Conservation (phyloP, 2,888 invertebrate genomes). For the Andrena hattorfiana region DNA sequence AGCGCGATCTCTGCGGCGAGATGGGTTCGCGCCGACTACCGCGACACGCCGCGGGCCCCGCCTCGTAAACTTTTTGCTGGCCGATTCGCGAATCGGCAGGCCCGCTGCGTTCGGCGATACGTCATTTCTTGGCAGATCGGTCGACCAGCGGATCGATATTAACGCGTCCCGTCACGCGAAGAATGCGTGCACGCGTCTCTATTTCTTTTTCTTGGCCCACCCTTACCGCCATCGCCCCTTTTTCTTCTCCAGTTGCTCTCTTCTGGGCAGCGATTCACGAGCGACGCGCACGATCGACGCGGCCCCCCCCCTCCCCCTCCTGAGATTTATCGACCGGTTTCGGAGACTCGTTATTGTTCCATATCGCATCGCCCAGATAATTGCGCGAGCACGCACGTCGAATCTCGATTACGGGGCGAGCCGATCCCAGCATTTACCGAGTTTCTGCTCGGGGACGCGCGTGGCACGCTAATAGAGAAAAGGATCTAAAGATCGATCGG, state of each 20-base stretch:
- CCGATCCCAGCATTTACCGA: no score
- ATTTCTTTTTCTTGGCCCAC: constrained; percentile 57
- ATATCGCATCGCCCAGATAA: constrained; percentile 41
- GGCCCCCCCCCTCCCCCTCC: constrained; percentile 34
- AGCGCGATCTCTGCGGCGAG: constrained; percentile 49
- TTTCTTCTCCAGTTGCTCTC: constrained; percentile 7
- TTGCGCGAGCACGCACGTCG: constrained; percentile 47
- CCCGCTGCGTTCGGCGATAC: constrained; percentile 69
- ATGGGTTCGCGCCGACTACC: constrained; percentile 40
- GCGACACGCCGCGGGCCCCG: constrained; percentile 46
- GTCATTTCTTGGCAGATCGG: constrained; percentile 74
- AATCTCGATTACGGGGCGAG: constrained; percentile 34
- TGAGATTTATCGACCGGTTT: constrained; percentile 65
- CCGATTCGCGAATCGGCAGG: constrained; percentile 68
- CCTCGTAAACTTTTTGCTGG: constrained; percentile 69
- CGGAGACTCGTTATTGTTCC: constrained; percentile 54
- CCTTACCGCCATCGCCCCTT: constrained; percentile 24
- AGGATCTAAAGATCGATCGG: background rate
- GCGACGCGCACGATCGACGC: constrained; percentile 48
- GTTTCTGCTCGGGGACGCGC: background rate
- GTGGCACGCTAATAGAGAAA: background rate
- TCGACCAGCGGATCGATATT: constrained; percentile 64
- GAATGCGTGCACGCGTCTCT: constrained; percentile 69
- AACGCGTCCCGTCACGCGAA: constrained; percentile 72
- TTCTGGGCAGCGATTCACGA: constrained; percentile 18